Evolutionary conservation across 1,140 invertebrate species (phyloP).

Genomic region (Ceratina calcarata): DNA sequence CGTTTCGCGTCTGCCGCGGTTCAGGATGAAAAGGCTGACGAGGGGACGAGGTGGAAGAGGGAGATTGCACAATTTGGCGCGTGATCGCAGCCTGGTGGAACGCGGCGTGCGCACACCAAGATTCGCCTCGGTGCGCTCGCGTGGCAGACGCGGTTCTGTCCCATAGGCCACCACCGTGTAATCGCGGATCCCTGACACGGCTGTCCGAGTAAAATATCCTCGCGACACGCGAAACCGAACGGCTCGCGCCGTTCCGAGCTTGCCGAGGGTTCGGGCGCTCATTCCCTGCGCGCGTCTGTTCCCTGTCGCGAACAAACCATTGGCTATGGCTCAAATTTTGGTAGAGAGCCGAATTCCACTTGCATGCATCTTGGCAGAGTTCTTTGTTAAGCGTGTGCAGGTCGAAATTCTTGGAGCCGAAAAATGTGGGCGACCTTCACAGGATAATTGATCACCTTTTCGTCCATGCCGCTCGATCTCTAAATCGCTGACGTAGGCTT

Average conservation of each 20-base stretch:
- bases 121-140: not conserved
- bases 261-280: no score
- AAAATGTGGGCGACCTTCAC: no score
- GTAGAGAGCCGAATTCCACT: no score
- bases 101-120: constrained; percentile 8
- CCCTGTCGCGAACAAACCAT: no score
- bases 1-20: not conserved
- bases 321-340: no score
- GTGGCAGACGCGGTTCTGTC: not conserved
- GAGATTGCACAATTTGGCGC: constrained; percentile 60
- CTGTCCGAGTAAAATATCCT: constrained; percentile 21
- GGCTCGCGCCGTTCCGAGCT: not conserved
- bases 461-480: no score
- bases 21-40: not conserved
- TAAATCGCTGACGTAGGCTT: no score
- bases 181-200: constrained; percentile 16
- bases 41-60: constrained; percentile 5
- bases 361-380: no score
- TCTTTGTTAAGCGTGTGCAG: no score
- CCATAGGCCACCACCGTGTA: constrained; percentile 3
- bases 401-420: no score
- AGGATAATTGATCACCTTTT: no score
- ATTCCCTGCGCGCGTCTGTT: no score
- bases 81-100: constrained; percentile 54
- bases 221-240: not conserved